Base-by-base conservation (phyloP, 1,140 invertebrate species). In the Neodiprion lecontei region DNA sequence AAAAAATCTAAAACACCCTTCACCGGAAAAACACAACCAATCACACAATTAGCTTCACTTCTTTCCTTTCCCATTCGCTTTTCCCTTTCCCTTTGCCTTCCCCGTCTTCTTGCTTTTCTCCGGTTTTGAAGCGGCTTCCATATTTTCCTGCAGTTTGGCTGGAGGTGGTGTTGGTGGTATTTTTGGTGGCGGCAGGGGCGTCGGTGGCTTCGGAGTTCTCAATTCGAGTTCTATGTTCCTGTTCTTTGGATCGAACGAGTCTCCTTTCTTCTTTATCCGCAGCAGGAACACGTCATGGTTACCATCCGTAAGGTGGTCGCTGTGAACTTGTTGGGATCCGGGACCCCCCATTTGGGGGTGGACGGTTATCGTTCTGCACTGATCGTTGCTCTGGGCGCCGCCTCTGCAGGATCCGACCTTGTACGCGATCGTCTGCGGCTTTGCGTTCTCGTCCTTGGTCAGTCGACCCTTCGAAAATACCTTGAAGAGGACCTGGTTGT, bases 201-300 rank as follows among this genome's bases (percentile, higher is more conserved):
- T 79, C n/a, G 80, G 75, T 71, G 77, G 80, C 67, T 81, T 88
- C 3, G 87, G 86, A 7, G 86, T 87, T 50, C 79, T 81, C 47
- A 88, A 67, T 69, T 88, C 86, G 7, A 88, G 67, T 68, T 88
- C 87, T 14, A 88, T 50, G 47, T 88, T 85, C 47, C 78, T 79
- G 14, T 79, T 79, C 67, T 78, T 82, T 23, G 78, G 65, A 1
- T 79, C 80, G 1, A 61, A 23, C 0, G 14, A 40, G 9, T 81
- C 75, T 0, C 76, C 71, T 47, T 83, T 84, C 70, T 86, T 88
- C 66, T 87, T 86, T 48, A 88, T 78, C 5, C 75, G 81, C 11
- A 88, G 65, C 69, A 87, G 72, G 72, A 85, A 88, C 48, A 88
- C 79, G 28, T 86, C 77, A 10, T 86, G 76, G 75, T 85, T 75